Conservation (phyloP, 2,888 invertebrate genomes). For the Nesidiocoris tenuis region DNA sequence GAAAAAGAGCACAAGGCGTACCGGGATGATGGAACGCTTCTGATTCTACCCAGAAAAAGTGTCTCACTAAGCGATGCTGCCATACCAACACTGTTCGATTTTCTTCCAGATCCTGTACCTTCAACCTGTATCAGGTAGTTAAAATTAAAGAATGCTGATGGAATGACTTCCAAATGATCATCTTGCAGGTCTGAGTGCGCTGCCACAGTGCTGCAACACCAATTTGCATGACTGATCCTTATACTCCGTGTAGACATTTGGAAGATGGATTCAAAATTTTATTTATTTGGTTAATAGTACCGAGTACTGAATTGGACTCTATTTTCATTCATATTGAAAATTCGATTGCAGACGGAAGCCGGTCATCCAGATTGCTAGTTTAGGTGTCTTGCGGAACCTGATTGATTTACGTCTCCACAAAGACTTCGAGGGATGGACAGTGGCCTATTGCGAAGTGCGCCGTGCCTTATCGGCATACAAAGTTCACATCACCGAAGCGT, state of each 20-base stretch:
- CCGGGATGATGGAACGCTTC: conserved; percentile 31
- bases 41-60: conserved; percentile 29
- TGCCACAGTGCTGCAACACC: too few species aligned
- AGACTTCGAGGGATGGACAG: conserved; percentile 2
- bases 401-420: conserved; percentile 3
- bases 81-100: conserved; percentile 28
- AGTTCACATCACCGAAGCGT: conserved; percentile 10
- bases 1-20: conserved; percentile 30
- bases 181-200: too few species aligned
- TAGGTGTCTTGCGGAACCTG: neutral
- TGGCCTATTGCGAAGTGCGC: neutral
- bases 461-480: conserved; percentile 27
- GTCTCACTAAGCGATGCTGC: conserved; percentile 10
- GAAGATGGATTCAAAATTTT: too few species aligned
- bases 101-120: conserved; percentile 23
- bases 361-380: conserved; percentile 5
- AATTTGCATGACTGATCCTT: too few species aligned
- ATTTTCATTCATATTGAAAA: neutral
- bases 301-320: neutral
- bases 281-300: neutral
- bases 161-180: too few species aligned
- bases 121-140: neutral
- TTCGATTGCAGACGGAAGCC: neutral
- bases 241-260: too few species aligned
- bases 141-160: too few species aligned